A percentile compares a stretch with the other conserved stretches of the same genome.
phyloP scores from a whole-genome alignment of 2,113 vertebrate species.

The Chinchilla lanigera region DNA sequence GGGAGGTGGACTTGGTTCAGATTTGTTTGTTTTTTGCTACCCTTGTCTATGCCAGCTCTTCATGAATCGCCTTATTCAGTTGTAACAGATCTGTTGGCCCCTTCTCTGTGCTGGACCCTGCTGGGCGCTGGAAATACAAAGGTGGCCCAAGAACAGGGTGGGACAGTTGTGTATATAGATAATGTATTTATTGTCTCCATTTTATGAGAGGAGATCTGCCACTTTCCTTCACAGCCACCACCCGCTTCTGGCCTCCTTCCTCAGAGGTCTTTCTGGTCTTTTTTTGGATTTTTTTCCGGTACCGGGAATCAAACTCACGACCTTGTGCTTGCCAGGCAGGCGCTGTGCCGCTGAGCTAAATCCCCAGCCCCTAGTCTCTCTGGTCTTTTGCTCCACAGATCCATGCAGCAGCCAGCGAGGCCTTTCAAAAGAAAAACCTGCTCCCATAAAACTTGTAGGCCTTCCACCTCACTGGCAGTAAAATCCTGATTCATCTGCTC shows the following conservation, averaged over 20 bases:
- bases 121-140: slow-evolving; percentile 18
- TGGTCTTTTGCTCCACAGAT: not conserved
- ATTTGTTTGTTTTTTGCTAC: slow-evolving; percentile 5
- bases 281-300: no score
- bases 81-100: slow-evolving; percentile 13
- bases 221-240: not conserved
- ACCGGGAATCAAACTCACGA: no score
- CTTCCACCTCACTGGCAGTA: not conserved
- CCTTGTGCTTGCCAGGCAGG: no score
- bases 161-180: not conserved
- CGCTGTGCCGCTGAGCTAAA: no score
- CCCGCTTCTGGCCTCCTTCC: not conserved
- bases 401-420: not conserved
- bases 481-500: not conserved
- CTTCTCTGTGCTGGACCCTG: not conserved
- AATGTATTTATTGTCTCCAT: not conserved
- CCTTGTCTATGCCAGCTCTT: not conserved
- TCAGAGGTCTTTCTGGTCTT: not conserved
- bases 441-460: not conserved
- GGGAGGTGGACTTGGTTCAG: not conserved
- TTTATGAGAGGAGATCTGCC: not conserved
- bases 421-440: slow-evolving; percentile 47
- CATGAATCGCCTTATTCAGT: not conserved
- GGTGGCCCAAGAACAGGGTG: not conserved
- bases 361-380: no score